A percentile compares a stretch with the other conserved stretches of the same genome.
These are phyloP conservation scores for Pollenia angustigena DNA, from an alignment of 2,888 invertebrate species.

Conservation along the genomic window DNA sequence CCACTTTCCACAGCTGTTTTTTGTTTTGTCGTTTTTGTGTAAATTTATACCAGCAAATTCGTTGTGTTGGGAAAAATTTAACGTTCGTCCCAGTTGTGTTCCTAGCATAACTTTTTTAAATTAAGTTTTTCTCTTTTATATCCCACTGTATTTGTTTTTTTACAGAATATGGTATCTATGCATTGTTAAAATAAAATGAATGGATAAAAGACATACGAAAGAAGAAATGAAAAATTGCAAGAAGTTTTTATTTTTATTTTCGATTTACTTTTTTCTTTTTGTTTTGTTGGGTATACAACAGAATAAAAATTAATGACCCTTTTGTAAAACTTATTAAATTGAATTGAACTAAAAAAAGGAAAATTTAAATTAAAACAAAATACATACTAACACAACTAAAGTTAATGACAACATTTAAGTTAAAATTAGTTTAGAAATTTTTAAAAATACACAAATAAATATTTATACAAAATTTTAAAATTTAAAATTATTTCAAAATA, in stretches of 20 bases:
- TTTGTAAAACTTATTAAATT: constrained; percentile 62
- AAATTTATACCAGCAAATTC: no score
- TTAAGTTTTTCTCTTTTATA: not conserved
- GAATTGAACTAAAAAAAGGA: constrained; percentile 43
- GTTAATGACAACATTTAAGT: constrained; percentile 9
- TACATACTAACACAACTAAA: constrained; percentile 3
- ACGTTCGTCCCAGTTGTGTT: no score
- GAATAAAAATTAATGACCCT: constrained; percentile 60
- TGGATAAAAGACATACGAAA: constrained; percentile 41
- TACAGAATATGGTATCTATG: constrained; percentile 50
- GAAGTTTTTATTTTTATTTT: constrained; percentile 75
- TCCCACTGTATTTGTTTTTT: constrained; percentile 38
- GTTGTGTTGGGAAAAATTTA: no score
- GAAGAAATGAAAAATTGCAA: constrained; percentile 72
- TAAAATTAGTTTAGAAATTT: constrained; percentile 11
- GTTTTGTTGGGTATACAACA: constrained; percentile 47
- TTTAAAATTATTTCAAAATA: not conserved
- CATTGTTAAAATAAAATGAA: constrained; percentile 59
- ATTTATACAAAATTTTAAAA: constrained; percentile 35
- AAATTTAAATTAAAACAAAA: constrained; percentile 9
- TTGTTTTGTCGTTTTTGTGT: no score
- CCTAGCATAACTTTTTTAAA: not conserved
- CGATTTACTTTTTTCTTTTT: constrained; percentile 57
- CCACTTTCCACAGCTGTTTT: no score
- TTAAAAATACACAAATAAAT: not conserved